Conservation (phyloP, 1,140 invertebrate species). For the Drosophila rufa region DNA sequence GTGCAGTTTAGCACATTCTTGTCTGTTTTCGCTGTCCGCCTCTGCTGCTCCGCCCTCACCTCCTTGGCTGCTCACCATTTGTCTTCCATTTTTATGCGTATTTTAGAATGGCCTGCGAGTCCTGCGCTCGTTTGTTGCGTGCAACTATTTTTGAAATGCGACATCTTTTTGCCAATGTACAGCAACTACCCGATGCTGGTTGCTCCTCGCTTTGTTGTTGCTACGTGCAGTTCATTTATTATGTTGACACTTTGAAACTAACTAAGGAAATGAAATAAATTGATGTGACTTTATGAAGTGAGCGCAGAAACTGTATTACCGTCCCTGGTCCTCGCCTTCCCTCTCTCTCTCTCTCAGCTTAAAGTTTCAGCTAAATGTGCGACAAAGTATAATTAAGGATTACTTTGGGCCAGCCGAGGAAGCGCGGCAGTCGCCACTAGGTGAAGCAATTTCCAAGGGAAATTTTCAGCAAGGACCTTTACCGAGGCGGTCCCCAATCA, state of each 20-base stretch:
- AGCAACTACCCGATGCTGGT: slow-evolving; percentile 17
- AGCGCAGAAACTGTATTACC: slow-evolving; percentile 57
- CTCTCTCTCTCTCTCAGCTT: slow-evolving; percentile 42
- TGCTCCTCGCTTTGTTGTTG: slow-evolving; percentile 24
- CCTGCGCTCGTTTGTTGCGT: slow-evolving; percentile 78
- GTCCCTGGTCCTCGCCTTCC: slow-evolving; percentile 33
- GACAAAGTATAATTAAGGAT: slow-evolving; percentile 63
- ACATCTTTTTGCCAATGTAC: slow-evolving; percentile 77
- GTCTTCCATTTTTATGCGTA: slow-evolving; percentile 82
- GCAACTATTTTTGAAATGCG: slow-evolving; percentile 83
- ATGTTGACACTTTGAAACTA: slow-evolving; percentile 84
- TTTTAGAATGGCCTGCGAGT: slow-evolving; percentile 74
- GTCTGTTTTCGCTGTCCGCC: slow-evolving; percentile 31
- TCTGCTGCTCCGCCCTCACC: slow-evolving; percentile 7
- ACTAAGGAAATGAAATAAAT: slow-evolving; percentile 83
- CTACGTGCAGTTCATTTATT: slow-evolving; percentile 83
- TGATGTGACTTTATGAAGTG: slow-evolving; percentile 82
- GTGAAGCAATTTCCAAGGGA: background rate
- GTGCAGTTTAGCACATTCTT: slow-evolving; percentile 73
- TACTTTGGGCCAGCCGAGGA: slow-evolving; percentile 8
- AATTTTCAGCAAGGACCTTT: background rate
- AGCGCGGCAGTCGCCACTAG: background rate
- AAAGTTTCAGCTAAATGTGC: slow-evolving; percentile 35
- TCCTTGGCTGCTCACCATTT: slow-evolving; percentile 50
- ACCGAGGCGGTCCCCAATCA: slow-evolving; percentile 18